Percentiles rank a stretch among this genome's conserved stretches.
These are phyloP conservation scores for Tragelaphus strepsiceros DNA, from an alignment of 2,113 vertebrate genomes.

Conservation along the genomic window DNA sequence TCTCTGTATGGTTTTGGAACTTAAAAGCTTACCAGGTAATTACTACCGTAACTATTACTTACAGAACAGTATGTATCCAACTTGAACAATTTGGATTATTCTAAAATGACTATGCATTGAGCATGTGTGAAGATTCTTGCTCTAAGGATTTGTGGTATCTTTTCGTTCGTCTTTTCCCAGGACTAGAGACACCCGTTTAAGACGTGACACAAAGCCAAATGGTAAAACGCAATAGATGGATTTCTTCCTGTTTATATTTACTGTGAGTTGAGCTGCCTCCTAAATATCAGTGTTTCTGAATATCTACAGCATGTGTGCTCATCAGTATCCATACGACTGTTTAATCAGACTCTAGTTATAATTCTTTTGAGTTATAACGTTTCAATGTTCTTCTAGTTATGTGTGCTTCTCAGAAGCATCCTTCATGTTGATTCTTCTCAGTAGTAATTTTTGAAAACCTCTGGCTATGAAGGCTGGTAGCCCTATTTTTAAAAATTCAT, in stretches of 20 bases:
- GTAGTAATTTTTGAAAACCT: not conserved
- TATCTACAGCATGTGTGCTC: not conserved
- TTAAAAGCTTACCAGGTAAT: not conserved
- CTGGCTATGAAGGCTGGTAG: constrained; percentile 12
- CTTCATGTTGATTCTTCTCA: constrained; percentile 5
- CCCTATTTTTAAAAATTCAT: not conserved
- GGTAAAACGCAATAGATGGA: not conserved
- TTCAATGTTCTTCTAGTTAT: not conserved
- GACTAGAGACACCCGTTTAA: not conserved
- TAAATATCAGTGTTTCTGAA: not conserved
- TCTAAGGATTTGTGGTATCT: not conserved
- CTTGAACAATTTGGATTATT: not conserved
- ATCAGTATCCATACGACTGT: not conserved
- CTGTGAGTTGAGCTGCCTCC: not conserved
- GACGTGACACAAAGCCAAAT: not conserved
- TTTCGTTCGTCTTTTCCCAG: not conserved
- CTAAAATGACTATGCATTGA: not conserved
- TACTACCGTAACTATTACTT: not conserved
- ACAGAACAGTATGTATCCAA: not conserved
- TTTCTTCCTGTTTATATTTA: not conserved
- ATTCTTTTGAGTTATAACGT: not conserved
- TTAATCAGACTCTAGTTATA: not conserved
- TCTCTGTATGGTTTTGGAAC: not conserved
- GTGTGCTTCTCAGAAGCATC: not conserved
- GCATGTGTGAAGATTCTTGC: not conserved